A percentile compares a stretch with the other conserved stretches of the same genome.
Evolutionary conservation across 2,797 vertebrate genomes (phyloP).

Genomic region (Acanthiza pusilla): DNA sequence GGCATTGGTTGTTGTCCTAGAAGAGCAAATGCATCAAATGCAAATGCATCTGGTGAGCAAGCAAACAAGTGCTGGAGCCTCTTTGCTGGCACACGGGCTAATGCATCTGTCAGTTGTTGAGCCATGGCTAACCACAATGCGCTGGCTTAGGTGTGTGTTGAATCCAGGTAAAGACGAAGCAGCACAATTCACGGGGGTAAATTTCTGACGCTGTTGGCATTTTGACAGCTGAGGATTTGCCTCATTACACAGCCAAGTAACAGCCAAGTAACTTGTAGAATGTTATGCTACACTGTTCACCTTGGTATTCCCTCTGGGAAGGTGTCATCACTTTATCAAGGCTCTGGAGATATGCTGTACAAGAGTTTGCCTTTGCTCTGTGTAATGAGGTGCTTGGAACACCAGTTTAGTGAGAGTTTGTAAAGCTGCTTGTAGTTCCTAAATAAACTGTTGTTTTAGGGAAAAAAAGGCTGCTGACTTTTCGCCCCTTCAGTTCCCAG

Average conservation of each 20-base stretch:
- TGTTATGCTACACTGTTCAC: neutral
- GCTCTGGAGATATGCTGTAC: accelerated
- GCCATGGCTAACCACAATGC: neutral
- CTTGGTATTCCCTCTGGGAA: neutral
- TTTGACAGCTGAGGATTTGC: neutral
- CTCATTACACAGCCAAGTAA: neutral
- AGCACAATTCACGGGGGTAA: neutral
- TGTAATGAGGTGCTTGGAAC: neutral
- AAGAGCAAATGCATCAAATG: neutral
- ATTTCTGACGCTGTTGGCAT: neutral
- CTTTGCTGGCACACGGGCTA: neutral
- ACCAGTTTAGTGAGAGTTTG: neutral
- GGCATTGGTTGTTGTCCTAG: neutral
- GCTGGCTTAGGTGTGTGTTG: neutral
- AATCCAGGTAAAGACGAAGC: neutral
- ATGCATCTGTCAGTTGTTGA: neutral
- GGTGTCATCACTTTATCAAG: neutral
- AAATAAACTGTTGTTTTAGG: conserved; percentile 26
- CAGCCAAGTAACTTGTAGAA: neutral
- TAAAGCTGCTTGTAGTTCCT: neutral
- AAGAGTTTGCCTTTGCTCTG: neutral
- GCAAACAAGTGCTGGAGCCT: accelerated
- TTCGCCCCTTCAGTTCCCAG: conserved; percentile 3
- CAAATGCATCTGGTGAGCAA: neutral
- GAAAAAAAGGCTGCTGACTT: neutral